Percentiles rank a stretch among this genome's conserved stretches.
Evolutionary conservation across 2,113 vertebrate genomes (phyloP).

Genomic region (Actenoides lindsayi): DNA sequence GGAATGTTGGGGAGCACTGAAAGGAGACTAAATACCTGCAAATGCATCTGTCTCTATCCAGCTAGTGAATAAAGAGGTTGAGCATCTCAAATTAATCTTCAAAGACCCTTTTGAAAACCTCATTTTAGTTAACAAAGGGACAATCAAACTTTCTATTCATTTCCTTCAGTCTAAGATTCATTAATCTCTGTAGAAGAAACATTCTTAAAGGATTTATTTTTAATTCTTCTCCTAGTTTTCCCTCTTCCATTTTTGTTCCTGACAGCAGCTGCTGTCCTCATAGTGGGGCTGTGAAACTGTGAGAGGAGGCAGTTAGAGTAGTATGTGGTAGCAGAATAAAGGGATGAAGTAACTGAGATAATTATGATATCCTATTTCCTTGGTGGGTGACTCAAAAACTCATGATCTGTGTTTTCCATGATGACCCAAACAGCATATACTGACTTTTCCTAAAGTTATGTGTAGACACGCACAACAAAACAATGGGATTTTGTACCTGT

Average conservation of each 20-base stretch:
- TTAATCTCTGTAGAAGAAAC: not conserved
- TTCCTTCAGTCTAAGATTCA: not conserved
- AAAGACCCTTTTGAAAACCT: not conserved
- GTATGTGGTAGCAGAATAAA: not conserved
- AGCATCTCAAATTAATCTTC: not conserved
- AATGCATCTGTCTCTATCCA: not conserved
- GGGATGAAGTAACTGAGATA: not conserved
- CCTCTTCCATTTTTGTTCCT: not conserved
- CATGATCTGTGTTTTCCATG: not conserved
- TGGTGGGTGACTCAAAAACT: constrained; percentile 11
- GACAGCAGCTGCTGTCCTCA: not conserved
- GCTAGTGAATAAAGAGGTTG: not conserved
- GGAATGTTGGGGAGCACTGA: not conserved
- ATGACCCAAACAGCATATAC: not conserved
- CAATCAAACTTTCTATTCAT: not conserved
- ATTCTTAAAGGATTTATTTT: not conserved
- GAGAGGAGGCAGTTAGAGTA: not conserved
- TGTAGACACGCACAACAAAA: not conserved
- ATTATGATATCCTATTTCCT: constrained; percentile 18
- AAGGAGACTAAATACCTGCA: not conserved
- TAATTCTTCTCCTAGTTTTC: not conserved
- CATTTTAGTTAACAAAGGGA: not conserved
- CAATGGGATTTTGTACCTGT: not conserved
- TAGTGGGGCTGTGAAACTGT: not conserved
- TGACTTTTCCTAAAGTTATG: not conserved